Percentiles rank a stretch among this genome's conserved stretches.
Conservation (phyloP, 1,140 invertebrate genomes). For the Melipona quadrifasciata region DNA sequence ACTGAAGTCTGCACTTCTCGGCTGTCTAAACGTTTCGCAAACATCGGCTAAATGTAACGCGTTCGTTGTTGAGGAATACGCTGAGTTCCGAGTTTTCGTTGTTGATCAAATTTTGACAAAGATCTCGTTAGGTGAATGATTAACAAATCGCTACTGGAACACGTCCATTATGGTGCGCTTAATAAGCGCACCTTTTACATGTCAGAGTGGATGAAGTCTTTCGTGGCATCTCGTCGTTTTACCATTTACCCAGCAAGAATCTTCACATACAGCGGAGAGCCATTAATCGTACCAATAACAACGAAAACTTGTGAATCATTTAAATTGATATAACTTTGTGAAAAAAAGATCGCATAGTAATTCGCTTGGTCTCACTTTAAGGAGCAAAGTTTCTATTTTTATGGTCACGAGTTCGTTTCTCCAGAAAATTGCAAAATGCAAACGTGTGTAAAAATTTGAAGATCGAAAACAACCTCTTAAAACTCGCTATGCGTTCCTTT, state of each 20-base stretch:
- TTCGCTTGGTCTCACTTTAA: no score
- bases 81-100: not conserved
- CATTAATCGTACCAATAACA: no score
- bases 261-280: not conserved
- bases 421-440: no score
- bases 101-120: not conserved
- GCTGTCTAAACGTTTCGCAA: not conserved
- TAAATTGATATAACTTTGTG: no score
- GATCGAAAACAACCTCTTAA: no score
- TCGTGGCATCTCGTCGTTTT: not conserved
- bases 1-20: not conserved
- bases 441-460: no score
- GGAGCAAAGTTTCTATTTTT: no score
- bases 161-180: not conserved
- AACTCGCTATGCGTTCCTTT: no score
- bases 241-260: not conserved
- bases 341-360: no score
- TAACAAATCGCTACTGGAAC: not conserved
- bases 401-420: no score
- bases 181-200: not conserved
- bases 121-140: not conserved
- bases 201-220: not conserved
- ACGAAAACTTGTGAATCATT: no score
- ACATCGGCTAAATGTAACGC: not conserved
- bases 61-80: not conserved